Conservation (phyloP, 2,113 vertebrate genomes). For the Clarias macrocephalus region DNA sequence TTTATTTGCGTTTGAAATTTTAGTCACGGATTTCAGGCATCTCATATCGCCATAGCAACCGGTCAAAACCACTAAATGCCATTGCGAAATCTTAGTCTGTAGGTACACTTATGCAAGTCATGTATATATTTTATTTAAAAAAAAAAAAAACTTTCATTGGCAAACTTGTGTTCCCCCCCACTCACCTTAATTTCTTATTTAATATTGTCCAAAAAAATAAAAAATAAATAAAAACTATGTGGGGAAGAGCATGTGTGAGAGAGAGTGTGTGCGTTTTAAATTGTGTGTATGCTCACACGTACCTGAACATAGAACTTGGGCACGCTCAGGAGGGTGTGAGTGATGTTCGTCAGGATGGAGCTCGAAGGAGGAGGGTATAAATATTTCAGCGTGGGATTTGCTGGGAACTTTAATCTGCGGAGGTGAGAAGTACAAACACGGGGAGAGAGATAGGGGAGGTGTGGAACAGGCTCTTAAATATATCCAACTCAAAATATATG, state of each 20-base stretch:
- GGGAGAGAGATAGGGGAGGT: not conserved
- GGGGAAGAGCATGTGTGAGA: not conserved
- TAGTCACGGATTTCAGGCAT: not conserved
- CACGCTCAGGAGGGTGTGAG: slow-evolving; percentile 87
- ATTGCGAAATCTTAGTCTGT: not conserved
- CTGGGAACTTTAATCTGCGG: slow-evolving; percentile 87
- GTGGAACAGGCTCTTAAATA: slow-evolving; percentile 34
- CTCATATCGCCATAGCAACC: not conserved
- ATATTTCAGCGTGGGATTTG: slow-evolving; percentile 92
- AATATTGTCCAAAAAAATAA: not conserved
- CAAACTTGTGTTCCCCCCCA: not conserved
- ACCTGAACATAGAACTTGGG: slow-evolving; percentile 98
- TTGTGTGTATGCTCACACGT: slow-evolving; percentile 56
- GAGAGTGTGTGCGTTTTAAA: not conserved
- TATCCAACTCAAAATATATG: not conserved
- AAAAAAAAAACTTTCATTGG: not conserved
- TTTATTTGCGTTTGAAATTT: not conserved
- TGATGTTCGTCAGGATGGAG: slow-evolving; percentile 88
- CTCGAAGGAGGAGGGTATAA: slow-evolving; percentile 93
- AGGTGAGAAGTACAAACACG: slow-evolving; percentile 27
- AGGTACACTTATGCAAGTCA: not conserved
- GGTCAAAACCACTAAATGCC: not conserved
- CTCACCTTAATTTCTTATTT: not conserved
- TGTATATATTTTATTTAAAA: not conserved
- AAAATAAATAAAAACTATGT: not conserved